Base-by-base conservation (phyloP, 2,888 invertebrate species). In the Epirrhoe tristata region DNA sequence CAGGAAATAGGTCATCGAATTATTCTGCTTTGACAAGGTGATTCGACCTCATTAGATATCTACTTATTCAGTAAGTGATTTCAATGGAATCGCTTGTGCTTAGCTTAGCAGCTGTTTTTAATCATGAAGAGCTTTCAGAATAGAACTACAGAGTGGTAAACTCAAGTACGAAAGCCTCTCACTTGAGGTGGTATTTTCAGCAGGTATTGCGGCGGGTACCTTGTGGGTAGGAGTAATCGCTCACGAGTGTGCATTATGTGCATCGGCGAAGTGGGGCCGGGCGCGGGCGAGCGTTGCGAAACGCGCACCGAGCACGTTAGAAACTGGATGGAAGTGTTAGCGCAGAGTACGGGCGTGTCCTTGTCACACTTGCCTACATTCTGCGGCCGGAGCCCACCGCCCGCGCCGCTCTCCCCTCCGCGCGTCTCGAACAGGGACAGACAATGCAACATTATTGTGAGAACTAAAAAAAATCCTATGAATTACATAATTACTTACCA, bases 361-460 rank as follows among this genome's bases (percentile, higher is more conserved):
- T 93, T 93, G 93, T 93, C 93, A 93, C 92, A 92, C 87, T 93
- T 93, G 93, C 93, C 93, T 92, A 93, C 93, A 93, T 93, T 93
- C 90, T 89, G 86, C 83, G 85, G 86, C 88, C 83, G 81, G 83
- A 86, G 84, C 82, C 59, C 86, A 79, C 86, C 86, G 83, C 88
- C 84, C 87, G 81, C 87, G 73, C 86, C 84, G 78, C 85, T 75
- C 65, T 66, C 81, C 76, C 83, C 81, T 77, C 78, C 74, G 81
- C 82, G 76, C 80, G 75, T 83, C 85, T 80, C 82, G 79, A 83
- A 83, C 82, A 86, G 86, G 84, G 87, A 88, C 86, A 88, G 86
- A 91, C 89, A 92, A 91, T 91, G 86, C 89, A 87, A 88, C 82
- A 77, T 81, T 84, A 74, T 80, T 85, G 84, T 84, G 84, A 84